phyloP scores from a whole-genome alignment of 2,888 invertebrate genomes.

The Metacarcinus magister region DNA sequence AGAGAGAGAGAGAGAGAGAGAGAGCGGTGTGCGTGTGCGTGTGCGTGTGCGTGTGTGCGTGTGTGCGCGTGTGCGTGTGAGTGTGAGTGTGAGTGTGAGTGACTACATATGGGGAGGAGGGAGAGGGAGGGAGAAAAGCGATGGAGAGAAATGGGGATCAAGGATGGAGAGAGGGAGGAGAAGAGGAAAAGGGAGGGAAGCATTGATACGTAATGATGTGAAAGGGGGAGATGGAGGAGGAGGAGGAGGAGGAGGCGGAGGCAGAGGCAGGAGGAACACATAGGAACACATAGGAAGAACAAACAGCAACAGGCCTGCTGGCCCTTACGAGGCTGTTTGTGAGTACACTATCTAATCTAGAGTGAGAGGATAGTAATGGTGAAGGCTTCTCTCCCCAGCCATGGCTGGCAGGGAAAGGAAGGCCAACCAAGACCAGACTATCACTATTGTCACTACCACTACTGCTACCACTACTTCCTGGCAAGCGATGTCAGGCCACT shows the following conservation, averaged over 20 bases:
- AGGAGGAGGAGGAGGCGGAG: not conserved
- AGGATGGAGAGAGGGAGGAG: not conserved
- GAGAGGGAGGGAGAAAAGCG: not conserved
- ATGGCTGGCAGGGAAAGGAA: too few relatives aligned
- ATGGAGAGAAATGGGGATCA: not conserved
- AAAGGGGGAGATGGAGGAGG: not conserved
- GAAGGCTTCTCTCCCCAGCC: too few relatives aligned
- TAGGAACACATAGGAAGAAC: too few relatives aligned
- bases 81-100: not conserved
- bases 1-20: not conserved
- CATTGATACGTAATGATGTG: constrained; percentile 36
- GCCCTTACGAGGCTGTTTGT: too few relatives aligned
- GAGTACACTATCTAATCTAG: too few relatives aligned
- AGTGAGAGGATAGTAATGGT: not conserved
- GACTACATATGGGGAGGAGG: not conserved
- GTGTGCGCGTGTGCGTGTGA: constrained; percentile 29
- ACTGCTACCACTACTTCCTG: too few relatives aligned
- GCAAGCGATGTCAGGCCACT: too few relatives aligned
- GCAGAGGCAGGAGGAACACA: not conserved
- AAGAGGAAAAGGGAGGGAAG: not conserved
- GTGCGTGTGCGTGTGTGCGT: constrained; percentile 14
- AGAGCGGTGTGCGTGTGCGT: not conserved
- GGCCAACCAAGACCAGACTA: too few relatives aligned
- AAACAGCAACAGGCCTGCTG: too few relatives aligned
- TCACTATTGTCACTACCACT: too few relatives aligned